Conservation (phyloP, 2,113 vertebrate species). For the Nerophis ophidion region DNA sequence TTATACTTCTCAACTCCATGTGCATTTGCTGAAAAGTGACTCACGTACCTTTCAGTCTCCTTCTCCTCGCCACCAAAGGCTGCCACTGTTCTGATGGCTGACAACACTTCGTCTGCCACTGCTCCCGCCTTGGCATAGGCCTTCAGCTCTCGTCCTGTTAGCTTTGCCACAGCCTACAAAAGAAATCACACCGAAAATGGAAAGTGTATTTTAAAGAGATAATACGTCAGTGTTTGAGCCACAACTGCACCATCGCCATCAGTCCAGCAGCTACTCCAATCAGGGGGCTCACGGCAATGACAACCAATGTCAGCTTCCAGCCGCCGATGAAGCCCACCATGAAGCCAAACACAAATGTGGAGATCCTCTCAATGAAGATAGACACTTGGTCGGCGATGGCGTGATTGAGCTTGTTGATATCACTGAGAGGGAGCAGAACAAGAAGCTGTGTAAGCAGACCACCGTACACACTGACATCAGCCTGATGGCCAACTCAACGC, state of each 20-base stretch:
- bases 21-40: background rate
- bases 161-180: constrained; percentile 59
- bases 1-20: background rate
- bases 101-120: constrained; percentile 73
- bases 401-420: constrained; percentile 74
- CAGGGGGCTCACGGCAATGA: constrained; percentile 71
- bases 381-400: constrained; percentile 74
- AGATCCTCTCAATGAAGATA: constrained; percentile 71
- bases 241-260: constrained; percentile 65
- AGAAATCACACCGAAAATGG: background rate
- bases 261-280: constrained; percentile 70
- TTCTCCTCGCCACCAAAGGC: constrained; percentile 74
- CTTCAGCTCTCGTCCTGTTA: constrained; percentile 65
- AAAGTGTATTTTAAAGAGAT: too few species aligned
- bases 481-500: background rate
- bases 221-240: background rate
- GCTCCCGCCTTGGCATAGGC: constrained; percentile 75
- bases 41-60: constrained; percentile 63
- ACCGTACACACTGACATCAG: background rate
- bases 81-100: constrained; percentile 71
- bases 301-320: constrained; percentile 75
- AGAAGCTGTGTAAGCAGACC: background rate
- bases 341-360: constrained; percentile 72
- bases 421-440: constrained; percentile 43
- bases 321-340: constrained; percentile 73